Conservation (phyloP, 2,113 vertebrate genomes). For the Mesitornis unicolor region DNA sequence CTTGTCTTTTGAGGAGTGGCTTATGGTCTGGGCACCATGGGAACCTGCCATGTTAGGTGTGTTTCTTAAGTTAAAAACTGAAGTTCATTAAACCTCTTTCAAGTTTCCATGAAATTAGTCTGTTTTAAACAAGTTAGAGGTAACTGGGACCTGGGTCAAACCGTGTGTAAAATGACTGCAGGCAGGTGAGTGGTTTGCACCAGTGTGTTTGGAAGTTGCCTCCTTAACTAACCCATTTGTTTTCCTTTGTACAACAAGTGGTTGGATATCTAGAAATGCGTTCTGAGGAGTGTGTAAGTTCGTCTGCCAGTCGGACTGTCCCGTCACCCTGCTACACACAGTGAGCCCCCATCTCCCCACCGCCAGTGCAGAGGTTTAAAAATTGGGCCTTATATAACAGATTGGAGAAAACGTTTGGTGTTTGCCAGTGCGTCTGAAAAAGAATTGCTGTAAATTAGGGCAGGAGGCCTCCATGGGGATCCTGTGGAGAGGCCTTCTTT, state of each 20-base stretch:
- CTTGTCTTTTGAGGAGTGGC: neutral
- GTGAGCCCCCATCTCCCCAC: neutral
- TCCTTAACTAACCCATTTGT: neutral
- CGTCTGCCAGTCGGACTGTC: neutral
- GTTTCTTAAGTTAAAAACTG: neutral
- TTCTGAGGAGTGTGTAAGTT: neutral
- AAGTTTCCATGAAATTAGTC: neutral
- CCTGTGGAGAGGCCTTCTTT: neutral
- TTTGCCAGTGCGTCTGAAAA: constrained; percentile 39
- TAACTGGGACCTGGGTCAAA: neutral
- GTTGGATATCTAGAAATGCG: neutral
- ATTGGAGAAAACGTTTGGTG: constrained; percentile 40
- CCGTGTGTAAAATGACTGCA: neutral
- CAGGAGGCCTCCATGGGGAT: constrained; percentile 62
- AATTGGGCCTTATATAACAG: constrained; percentile 41
- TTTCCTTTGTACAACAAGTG: constrained; percentile 22
- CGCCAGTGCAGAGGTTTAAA: neutral
- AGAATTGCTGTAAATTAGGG: constrained; percentile 50
- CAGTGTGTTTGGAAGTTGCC: neutral
- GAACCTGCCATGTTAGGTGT: rapidly evolving
- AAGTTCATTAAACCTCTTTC: neutral
- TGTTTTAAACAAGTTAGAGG: neutral
- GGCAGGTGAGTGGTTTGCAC: neutral
- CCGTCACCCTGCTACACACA: neutral
- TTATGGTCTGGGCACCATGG: rapidly evolving